Evolutionary conservation across 2,113 vertebrate genomes (phyloP).

Genomic region (Heptranchias perlo): DNA sequence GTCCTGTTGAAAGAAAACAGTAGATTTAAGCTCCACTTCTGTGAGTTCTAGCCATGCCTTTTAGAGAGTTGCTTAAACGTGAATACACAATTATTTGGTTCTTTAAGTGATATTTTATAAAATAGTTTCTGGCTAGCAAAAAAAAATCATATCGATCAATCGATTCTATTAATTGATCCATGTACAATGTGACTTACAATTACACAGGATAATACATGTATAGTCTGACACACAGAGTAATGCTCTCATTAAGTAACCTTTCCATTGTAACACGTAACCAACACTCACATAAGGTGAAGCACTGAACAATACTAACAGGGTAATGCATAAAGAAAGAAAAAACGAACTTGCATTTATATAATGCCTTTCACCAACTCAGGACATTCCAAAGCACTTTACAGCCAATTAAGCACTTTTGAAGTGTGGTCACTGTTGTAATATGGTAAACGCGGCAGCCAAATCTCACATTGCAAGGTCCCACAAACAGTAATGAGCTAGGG

Average conservation of each 20-base stretch:
- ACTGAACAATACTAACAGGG: not conserved
- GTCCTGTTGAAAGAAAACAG: constrained; percentile 20
- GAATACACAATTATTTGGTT: not conserved
- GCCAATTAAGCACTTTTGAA: too few species aligned
- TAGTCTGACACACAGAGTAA: not conserved
- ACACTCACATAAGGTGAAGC: not conserved
- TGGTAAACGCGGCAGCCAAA: not conserved
- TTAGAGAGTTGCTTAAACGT: not conserved
- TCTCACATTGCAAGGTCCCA: not conserved
- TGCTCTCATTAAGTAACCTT: not conserved
- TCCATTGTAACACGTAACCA: not conserved
- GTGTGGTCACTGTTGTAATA: not conserved
- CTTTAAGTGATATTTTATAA: not conserved
- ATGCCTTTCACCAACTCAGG: not conserved
- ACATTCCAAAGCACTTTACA: too few species aligned
- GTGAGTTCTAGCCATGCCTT: not conserved
- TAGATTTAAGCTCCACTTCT: not conserved
- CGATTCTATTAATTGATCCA: not conserved
- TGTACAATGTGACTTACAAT: not conserved
- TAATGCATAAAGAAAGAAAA: not conserved
- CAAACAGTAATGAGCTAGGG: not conserved
- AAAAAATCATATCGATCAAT: not conserved
- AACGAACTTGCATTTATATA: not conserved
- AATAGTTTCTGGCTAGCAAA: not conserved
- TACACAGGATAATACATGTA: not conserved